Base-by-base conservation (phyloP, 1,140 invertebrate species). In the Drosophila elegans region DNA sequence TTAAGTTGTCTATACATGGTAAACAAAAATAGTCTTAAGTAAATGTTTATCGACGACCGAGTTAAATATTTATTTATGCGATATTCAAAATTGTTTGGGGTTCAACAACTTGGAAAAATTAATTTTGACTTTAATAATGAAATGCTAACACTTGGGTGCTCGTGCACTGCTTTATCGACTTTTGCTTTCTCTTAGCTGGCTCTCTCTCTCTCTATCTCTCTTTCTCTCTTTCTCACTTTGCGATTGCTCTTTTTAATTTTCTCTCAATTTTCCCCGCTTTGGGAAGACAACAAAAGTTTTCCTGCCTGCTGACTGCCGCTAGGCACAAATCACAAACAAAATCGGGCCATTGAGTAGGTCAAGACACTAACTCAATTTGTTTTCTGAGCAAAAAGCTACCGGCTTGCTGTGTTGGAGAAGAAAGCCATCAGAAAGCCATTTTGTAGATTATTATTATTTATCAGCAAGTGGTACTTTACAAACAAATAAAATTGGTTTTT, bases 311-410 rank as follows among this genome's bases (percentile, higher is more conserved):
- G n/a, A 25, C 45, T 13, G 71, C 60, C 42, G 46, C 38, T 51
- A 64, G 71, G 45, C 52, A 59, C 67, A 80, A 85, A 85, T 83
- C 77, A 80, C 64, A 56, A 72, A 71, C 66, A 45, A 71, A 81
- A 76, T 67, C 55, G 75, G 52, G 27, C 59, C 59, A 55, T 85
- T 85, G 80, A 85, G 81, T 68, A 84, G 81, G 82, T 86, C 81
- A 85, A 74, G 82, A 86, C 66, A 74, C 78, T 86, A 78, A 81
- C 74, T 81, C 63, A 81, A 81, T 85, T 78, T 64, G 63, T 29
- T 60, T 66, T 80, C 67, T 64, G 53, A 60, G 81, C 77, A 60
- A 77, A 75, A 77, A 72, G 48, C 67, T 76, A 66, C 60, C 46
- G 67, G 48, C 52, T 57, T 59, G 59, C 12, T 59, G 36, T 38